These are phyloP conservation scores for Gymnothorax reevesii DNA, from an alignment of 2,797 vertebrate species.

Conservation along the genomic window DNA sequence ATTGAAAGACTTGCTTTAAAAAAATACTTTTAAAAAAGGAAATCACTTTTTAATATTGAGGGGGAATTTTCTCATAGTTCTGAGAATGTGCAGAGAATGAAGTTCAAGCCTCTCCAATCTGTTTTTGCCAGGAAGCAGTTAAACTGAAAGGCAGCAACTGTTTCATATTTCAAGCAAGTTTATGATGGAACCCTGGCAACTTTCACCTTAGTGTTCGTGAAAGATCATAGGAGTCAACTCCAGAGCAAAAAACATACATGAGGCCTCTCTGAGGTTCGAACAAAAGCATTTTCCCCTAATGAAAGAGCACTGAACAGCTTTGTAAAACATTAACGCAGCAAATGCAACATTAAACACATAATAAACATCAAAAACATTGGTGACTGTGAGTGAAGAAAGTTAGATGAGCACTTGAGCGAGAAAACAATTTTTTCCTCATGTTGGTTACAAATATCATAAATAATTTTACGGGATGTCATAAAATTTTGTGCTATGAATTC, in stretches of 20 bases:
- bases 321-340: neutral
- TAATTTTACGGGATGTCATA: neutral
- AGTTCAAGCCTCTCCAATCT: neutral
- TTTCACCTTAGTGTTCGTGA: neutral
- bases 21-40: too few species aligned
- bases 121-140: neutral
- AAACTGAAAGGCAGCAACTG: neutral
- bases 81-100: neutral
- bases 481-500: too few species aligned
- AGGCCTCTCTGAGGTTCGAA: neutral
- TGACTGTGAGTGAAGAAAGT: neutral
- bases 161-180: neutral
- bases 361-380: neutral
- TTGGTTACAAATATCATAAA: neutral
- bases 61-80: neutral
- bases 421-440: neutral
- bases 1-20: neutral
- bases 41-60: neutral
- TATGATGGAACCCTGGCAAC: neutral
- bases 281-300: neutral
- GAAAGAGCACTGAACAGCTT: neutral
- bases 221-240: neutral
- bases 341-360: neutral
- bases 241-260: neutral
- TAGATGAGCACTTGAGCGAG: neutral